Percentiles rank a stretch among this genome's conserved stretches.
phyloP scores from a whole-genome alignment of 2,888 invertebrate genomes.

The Mythimna loreyi region DNA sequence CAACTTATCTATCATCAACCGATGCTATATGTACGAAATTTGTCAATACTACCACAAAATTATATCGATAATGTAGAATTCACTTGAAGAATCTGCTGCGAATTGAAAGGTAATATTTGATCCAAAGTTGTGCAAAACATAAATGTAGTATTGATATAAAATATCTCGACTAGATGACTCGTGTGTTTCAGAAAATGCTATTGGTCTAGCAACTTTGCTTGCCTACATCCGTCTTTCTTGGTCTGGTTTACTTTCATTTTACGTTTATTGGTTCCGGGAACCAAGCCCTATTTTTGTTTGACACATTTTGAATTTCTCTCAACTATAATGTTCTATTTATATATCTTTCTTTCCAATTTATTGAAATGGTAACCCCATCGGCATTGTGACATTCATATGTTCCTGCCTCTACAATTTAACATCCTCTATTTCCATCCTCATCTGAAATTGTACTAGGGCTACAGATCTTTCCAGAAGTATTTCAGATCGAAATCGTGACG shows the following conservation, averaged over 20 bases:
- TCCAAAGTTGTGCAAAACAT: too few relatives aligned
- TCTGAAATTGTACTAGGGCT: neutral
- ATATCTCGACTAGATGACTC: slow-evolving; percentile 3
- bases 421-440: neutral
- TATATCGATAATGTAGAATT: neutral
- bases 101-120: neutral
- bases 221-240: neutral
- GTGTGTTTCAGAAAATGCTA: slow-evolving; percentile 1
- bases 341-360: neutral
- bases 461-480: slow-evolving; percentile 14
- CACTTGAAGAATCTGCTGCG: neutral
- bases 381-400: too few relatives aligned
- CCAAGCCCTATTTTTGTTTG: neutral
- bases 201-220: neutral
- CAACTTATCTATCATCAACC: too few relatives aligned
- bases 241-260: slow-evolving; percentile 18
- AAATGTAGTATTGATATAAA: neutral
- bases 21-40: too few relatives aligned
- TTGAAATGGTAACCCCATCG: neutral
- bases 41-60: neutral
- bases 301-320: neutral
- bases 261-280: neutral
- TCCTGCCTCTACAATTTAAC: neutral
- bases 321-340: too few relatives aligned
- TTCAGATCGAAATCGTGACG: slow-evolving; percentile 15